These are phyloP conservation scores for Lochmaea capreae DNA, from an alignment of 2,888 invertebrate genomes.

Conservation along the genomic window DNA sequence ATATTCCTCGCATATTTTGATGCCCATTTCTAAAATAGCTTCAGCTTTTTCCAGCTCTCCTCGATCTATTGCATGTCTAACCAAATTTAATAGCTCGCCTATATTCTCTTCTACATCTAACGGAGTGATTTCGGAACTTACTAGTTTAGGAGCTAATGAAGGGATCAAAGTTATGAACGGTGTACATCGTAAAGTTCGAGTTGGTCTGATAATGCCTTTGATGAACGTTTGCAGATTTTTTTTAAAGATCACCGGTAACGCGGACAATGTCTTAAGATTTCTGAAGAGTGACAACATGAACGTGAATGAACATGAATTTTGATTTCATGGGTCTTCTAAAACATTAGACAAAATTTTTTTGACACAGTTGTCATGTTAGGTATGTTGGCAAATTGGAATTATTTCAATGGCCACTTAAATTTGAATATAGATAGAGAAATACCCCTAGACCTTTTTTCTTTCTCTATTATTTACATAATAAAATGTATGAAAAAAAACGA, in stretches of 20 bases:
- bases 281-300: conserved; percentile 39
- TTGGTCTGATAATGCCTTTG: conserved; percentile 19
- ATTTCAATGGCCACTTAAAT: neutral
- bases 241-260: neutral
- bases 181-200: conserved; percentile 1
- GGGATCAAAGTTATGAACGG: conserved; percentile 10
- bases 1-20: conserved; percentile 63
- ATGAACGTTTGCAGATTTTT: conserved; percentile 18
- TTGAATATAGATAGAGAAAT: neutral
- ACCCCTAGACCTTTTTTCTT: too few species aligned
- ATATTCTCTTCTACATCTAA: conserved; percentile 62
- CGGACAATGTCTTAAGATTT: conserved; percentile 21
- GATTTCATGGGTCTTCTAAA: neutral
- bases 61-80: conserved; percentile 60
- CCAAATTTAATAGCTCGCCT: conserved; percentile 60
- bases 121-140: conserved; percentile 34
- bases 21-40: conserved; percentile 61
- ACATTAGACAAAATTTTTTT: neutral
- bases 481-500: too few species aligned
- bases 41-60: conserved; percentile 63
- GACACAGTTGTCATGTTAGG: neutral
- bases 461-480: too few species aligned
- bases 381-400: neutral
- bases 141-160: conserved; percentile 5
- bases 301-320: conserved; percentile 37